Evolutionary conservation across 1,140 invertebrate species (phyloP), one percentile per base, ranked within the genome.

Genomic region (Drosophila sulfurigaster): DNA sequence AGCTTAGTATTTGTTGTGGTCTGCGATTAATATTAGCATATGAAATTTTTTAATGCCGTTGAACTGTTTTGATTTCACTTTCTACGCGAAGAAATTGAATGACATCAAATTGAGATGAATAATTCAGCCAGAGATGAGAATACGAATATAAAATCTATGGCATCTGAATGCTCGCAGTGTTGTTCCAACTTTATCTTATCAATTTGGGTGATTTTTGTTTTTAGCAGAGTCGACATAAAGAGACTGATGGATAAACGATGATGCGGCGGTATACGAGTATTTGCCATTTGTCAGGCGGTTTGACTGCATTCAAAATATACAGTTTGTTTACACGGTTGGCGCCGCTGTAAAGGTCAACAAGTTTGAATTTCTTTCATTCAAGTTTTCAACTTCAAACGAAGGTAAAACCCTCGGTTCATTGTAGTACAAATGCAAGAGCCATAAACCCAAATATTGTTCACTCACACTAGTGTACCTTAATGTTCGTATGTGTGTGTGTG

Each of bases 341-440:
- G 51, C 43, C 8, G 32, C n/a, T 78, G 79, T 86, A 86, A 86
- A 86, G 82, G 82, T 86, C 82, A 86, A 86, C 82, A 46, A 77
- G 82, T 86, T 86, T 86, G 1, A 51, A 46, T 59, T 49, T 63
- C 46, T 63, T 51, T 41, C 13, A 62, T 63, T 57, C 72, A 63
- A 69, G 57, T 75, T 69, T 75, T 63, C 64, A 69, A 51, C 72
- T 57, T 62, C 58, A 60, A 64, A 59, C 51, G 59, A 56, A 63
- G 68, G 58, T 43, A 68, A 25, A 56, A 43, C 16, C n/a, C 20
- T 5, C 38, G 41, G 76, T 79, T 82, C 76, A 82, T 54, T 78
- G 73, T 78, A 68, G 82, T 72, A 69, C 79, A 79, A 69, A 76
- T 67, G 52, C 60, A 71, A 81, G 66, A 64, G 79, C 64, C 60